Conservation (phyloP, 2,797 vertebrate genomes). For the Sebastes vulpes region DNA sequence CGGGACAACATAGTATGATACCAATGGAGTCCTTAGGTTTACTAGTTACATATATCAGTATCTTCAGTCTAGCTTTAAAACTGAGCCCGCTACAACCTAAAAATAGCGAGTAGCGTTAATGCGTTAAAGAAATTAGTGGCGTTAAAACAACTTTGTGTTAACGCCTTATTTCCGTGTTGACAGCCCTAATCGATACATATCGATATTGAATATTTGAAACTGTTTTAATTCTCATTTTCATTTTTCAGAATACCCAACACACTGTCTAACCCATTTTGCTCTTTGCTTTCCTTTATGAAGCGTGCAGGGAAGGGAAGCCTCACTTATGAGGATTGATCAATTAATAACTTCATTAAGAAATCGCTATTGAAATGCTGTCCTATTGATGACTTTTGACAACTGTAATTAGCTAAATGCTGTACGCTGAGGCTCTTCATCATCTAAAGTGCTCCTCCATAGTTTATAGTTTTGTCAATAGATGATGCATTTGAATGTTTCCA, state of each 20-base stretch:
- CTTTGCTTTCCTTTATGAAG: background rate
- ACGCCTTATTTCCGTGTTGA: no score
- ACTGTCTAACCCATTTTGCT: background rate
- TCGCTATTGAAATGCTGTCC: background rate
- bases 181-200: no score
- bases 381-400: background rate
- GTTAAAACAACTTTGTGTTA: accelerated
- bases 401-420: background rate
- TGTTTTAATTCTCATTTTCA: no score
- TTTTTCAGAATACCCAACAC: background rate
- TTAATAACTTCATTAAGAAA: background rate
- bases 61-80: no score
- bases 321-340: background rate
- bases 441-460: background rate
- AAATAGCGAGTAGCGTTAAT: accelerated
- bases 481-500: background rate
- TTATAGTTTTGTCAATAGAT: background rate
- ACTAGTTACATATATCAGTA: no score
- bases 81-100: no score
- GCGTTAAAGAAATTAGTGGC: no score
- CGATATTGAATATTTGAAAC: no score
- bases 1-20: no score
- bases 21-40: no score
- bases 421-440: background rate
- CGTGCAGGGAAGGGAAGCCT: background rate